These are phyloP conservation scores for Theodoxus fluviatilis DNA, from an alignment of 2,888 invertebrate species.

Conservation along the genomic window DNA sequence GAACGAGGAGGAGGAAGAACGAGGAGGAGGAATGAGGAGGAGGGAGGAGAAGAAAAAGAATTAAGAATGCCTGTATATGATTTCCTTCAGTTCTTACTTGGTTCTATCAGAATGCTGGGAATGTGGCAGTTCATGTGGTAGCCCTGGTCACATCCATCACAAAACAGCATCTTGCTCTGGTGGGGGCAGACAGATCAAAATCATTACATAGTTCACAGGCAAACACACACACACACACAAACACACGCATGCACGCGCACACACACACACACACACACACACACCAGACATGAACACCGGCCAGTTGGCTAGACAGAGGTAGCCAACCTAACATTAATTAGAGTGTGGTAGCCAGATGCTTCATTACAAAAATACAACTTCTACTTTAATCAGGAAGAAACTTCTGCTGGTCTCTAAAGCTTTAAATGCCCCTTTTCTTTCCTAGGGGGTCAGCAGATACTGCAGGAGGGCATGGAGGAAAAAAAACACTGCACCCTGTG, in stretches of 20 bases:
- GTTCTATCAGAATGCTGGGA: constrained; percentile 69
- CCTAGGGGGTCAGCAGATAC: too few species aligned
- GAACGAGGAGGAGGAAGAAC: constrained; percentile 9
- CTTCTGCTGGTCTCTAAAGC: too few species aligned
- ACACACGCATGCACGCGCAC: not conserved
- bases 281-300: not conserved
- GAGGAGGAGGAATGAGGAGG: not conserved
- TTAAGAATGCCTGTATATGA: not conserved
- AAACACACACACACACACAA: not conserved
- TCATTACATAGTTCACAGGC: not conserved
- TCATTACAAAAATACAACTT: too few species aligned
- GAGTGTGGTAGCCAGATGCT: too few species aligned
- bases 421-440: too few species aligned
- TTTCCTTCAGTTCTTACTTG: too few species aligned
- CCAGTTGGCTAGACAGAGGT: not conserved
- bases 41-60: not conserved
- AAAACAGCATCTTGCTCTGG: constrained; percentile 78
- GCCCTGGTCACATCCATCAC: constrained; percentile 83
- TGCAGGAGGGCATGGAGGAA: too few species aligned
- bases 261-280: constrained; percentile 5
- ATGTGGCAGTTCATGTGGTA: constrained; percentile 84
- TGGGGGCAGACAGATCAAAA: constrained; percentile 40
- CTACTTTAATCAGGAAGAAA: too few species aligned
- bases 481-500: too few species aligned
- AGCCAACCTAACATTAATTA: not conserved